Base-by-base conservation (phyloP, 1,140 invertebrate species). In the Trichoplusia ni region DNA sequence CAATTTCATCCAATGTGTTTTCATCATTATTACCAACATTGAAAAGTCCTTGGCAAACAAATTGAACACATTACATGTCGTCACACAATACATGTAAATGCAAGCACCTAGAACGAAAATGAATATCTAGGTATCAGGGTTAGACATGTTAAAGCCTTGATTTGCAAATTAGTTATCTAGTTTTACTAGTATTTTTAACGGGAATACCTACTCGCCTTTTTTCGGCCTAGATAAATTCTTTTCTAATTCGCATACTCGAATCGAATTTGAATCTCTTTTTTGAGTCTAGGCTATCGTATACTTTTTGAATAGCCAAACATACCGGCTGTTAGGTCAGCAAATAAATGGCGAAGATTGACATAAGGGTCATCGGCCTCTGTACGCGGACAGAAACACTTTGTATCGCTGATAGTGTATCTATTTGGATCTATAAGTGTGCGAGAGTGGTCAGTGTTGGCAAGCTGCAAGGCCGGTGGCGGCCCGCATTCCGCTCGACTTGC, bases 361-460 rank as follows among this genome's bases (percentile, higher is more conserved):
- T 58, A 46, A 44, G 62, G 74, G 69, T 74, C 71, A 65, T 67
- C 51, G 71, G 29, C 60, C 71, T 58, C 38, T 54, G 49, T 38
- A 64, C 70, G 44, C 60, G 56, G 64, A 69, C 49, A 62, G 62
- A 51, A 31, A 44, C 27, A 46, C 59, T 53, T 46, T 63, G 49
- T 47, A 21, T 60, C 47, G 47, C 49, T 51, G 59, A 62, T 51
- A 62, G 44, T 63, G 63, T 69, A 51, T 69, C 58, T 69, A 62
- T 70, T 76, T 75, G 69, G 73, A 76, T 75, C 62, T 82, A 82
- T 70, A 74, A 76, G 69, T 79, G 82, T 75, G 73, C 71, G 72
- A 73, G 81, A 85, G 78, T 84, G 83, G 84, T 82, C 82, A 82
- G 77, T 66, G 71, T 80, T 79, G 83, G 82, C 80, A 81, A 84